Percentiles rank a stretch among this genome's conserved stretches.
Conservation (phyloP, 1,140 invertebrate genomes). For the Ephestia elutella region DNA sequence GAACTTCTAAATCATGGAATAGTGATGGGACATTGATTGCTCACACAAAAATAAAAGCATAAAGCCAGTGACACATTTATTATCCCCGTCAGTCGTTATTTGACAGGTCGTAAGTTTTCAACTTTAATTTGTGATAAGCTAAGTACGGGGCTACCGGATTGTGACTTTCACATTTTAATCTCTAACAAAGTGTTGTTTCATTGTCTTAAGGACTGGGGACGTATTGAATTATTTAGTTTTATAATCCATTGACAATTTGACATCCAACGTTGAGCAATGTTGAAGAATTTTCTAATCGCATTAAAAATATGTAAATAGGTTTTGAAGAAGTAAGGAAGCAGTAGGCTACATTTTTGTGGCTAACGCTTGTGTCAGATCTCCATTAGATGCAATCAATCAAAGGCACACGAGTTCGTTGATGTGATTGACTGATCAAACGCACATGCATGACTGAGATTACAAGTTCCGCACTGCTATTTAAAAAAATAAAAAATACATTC, state of each 20-base stretch:
- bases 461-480: no score
- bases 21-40: slow-evolving; percentile 58
- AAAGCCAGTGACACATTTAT: slow-evolving; percentile 63
- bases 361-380: no score
- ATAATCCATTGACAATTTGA: neutral
- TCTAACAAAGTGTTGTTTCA: slow-evolving; percentile 8
- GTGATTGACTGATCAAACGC: no score
- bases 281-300: no score
- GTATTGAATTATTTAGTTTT: neutral
- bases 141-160: slow-evolving; percentile 57
- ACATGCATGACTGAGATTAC: no score
- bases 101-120: slow-evolving; percentile 58
- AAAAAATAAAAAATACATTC: no score
- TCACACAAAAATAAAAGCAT: slow-evolving; percentile 37
- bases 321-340: no score
- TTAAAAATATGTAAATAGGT: no score
- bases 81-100: slow-evolving; percentile 46
- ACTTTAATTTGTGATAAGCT: slow-evolving; percentile 65
- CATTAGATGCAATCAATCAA: no score
- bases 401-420: no score
- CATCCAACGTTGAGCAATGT: neutral
- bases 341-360: no score
- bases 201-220: neutral
- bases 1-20: slow-evolving; percentile 64
- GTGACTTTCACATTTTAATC: slow-evolving; percentile 44